A percentile compares a stretch with the other conserved stretches of the same genome.
phyloP scores from a whole-genome alignment of 2,888 invertebrate species.

The Amphimallon solstitiale region DNA sequence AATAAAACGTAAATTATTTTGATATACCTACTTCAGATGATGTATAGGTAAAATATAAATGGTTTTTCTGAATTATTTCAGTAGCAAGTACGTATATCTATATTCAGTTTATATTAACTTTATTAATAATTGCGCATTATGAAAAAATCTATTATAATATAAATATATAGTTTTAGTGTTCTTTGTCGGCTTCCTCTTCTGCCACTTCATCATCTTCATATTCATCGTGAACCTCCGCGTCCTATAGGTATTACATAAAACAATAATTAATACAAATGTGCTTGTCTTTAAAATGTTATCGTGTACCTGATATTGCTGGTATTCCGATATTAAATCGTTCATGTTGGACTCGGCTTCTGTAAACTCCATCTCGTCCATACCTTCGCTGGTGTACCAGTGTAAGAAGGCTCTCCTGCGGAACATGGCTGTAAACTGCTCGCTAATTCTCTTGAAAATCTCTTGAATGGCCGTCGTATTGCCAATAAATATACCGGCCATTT shows the following conservation, averaged over 20 bases:
- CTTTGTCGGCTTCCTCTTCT: background rate
- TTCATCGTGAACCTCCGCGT: slow-evolving; percentile 11
- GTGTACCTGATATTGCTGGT: slow-evolving; percentile 79
- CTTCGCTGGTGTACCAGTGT: slow-evolving; percentile 82
- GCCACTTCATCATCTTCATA: slow-evolving; percentile 13
- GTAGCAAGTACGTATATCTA: no score
- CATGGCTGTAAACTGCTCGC: slow-evolving; percentile 69
- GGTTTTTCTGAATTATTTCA: no score
- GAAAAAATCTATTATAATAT: background rate
- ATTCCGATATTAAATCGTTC: slow-evolving; percentile 78
- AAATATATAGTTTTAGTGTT: background rate
- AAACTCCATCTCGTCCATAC: slow-evolving; percentile 79
- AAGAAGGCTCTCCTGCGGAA: slow-evolving; percentile 78
- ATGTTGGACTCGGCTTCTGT: slow-evolving; percentile 80
- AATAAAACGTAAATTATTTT: no score
- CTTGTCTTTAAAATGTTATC: slow-evolving; percentile 68
- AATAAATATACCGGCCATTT: slow-evolving; percentile 62
- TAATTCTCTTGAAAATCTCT: slow-evolving; percentile 77
- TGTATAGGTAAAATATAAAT: no score
- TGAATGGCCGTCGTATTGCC: slow-evolving; percentile 75
- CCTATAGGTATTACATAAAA: background rate
- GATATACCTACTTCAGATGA: no score
- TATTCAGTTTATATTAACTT: background rate
- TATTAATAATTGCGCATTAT: background rate
- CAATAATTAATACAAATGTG: slow-evolving; percentile 44